Evolutionary conservation across 2,113 vertebrate genomes (phyloP), one percentile per base, ranked within the genome.

Genomic region (Ameiurus melas): DNA sequence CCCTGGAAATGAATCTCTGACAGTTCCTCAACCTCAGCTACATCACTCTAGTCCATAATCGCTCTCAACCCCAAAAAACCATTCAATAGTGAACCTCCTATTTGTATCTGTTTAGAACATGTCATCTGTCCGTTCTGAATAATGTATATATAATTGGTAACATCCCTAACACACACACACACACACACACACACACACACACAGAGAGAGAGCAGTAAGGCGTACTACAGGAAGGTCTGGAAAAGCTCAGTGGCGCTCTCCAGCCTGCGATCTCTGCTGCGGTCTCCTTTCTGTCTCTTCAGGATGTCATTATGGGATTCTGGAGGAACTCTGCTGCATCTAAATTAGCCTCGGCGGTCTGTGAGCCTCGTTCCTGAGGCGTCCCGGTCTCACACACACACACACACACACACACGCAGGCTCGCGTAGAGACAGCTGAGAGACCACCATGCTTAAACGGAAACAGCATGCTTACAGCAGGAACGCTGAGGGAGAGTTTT

Each of bases 281-380:
- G 89, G 84, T 87, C 83, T 66, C 86, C 51, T 43, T 36, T 90
- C 90, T 86, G 81, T 89, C 89, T 86, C 62, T 88, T 90, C 77
- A 89, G 30, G 43, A 87, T 66, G 87, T 87, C 43, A 90, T 90
- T 90, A 89, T 77, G 84, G 86, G 78, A 88, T 91, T 85, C 89
- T 89, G 33, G 70, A 91, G 79, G 66, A 58, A 89, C 77, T 27
- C 53, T n/a, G n/a, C 36, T 27, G 71, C 83, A 47, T 84, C 84
- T 83, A 93, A 92, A 91, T 90, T 88, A 88, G 55, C 81, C 36
- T 13, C 4, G 80, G 85, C 39, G 84, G 75, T 81, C 58, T 70
- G 43, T 20, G 77, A 84, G 39, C 64, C 79, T 86, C 51, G 83
- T 60, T 81, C 25, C 36, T 86, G 83, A 84, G 86, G 68, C 82